Evolutionary conservation across 1,140 invertebrate species (phyloP), one percentile per base, ranked within the genome.

Genomic region (Watersipora subatra): DNA sequence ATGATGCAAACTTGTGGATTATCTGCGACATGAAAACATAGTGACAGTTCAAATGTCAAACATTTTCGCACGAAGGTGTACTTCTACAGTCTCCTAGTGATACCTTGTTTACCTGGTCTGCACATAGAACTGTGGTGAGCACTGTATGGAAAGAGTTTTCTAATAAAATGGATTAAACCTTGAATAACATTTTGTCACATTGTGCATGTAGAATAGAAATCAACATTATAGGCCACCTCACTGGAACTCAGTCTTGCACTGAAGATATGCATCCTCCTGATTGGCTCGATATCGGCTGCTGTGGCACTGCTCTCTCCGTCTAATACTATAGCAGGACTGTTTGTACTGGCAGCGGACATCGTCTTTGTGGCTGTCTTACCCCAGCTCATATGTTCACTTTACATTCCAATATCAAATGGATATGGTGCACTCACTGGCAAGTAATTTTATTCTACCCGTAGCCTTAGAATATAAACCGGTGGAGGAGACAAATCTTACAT

Each of bases 311-410:
- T 76, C 12, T 67, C 59, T 28, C 69, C 75, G 2, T 70, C 20
- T n/a, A 28, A 69, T 12, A 70, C 71, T 57, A 72, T 78, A 27
- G 76, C 75, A 30, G 75, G 75, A 20, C 55, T 78, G 27, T 78
- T 77, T 64, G 72, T 77, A 22, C 66, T 78, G 22, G 76, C 76
- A 28, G 76, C 75, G 15, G 76, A 78, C 61, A 70, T 78, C 57
- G 75, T 77, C 1, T 78, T 73, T 70, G 76, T 77, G 28, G 76
- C 75, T 59, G 66, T 78, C 19, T 62, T 78, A 1, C 76, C 76
- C 1, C 76, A 77, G 64, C 68, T 78, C 20, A 72, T 72, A 12
- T 73, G 70, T 68, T 70, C 70, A 1, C 65, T 78, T 3, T 77
- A 73, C 64, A 59, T 73, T 0, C 69, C 69, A 28, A 68, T 68